Evolutionary conservation across 2,113 vertebrate genomes (phyloP).

Genomic region (Pomatorhinus ruficollis): DNA sequence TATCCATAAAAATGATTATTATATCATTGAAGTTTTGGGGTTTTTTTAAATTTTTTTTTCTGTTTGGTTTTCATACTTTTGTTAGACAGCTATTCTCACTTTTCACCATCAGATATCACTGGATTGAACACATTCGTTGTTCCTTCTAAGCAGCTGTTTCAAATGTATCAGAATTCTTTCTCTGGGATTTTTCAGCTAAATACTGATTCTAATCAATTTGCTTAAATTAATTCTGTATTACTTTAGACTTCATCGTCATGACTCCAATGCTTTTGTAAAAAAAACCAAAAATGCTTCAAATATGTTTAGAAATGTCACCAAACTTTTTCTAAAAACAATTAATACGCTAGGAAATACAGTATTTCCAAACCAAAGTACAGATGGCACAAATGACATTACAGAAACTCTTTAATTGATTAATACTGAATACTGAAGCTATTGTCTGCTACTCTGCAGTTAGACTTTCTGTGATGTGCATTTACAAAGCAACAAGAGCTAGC

Average conservation of each 20-base stretch:
- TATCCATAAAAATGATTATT: not conserved
- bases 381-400: slow-evolving; percentile 46
- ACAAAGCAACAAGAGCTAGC: slow-evolving; percentile 43
- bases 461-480: slow-evolving; percentile 33
- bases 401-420: slow-evolving; percentile 46
- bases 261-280: slow-evolving; percentile 36
- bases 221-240: slow-evolving; percentile 58
- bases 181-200: slow-evolving; percentile 56
- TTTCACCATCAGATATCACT: not conserved
- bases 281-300: slow-evolving; percentile 1
- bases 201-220: slow-evolving; percentile 56
- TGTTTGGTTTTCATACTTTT: not conserved
- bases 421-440: slow-evolving; percentile 34
- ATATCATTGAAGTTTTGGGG: not conserved
- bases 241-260: slow-evolving; percentile 35
- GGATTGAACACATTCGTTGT: slow-evolving; percentile 6
- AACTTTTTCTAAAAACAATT: slow-evolving; percentile 58
- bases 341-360: slow-evolving; percentile 19
- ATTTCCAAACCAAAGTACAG: slow-evolving; percentile 53
- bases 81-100: slow-evolving; percentile 4
- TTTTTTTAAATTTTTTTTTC: not conserved
- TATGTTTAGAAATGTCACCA: slow-evolving; percentile 17
- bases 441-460: not conserved
- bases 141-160: slow-evolving; percentile 51
- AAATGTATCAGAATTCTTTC: slow-evolving; percentile 55